Base-by-base conservation (phyloP, 2,797 vertebrate genomes). In the Sebastes itinus region DNA sequence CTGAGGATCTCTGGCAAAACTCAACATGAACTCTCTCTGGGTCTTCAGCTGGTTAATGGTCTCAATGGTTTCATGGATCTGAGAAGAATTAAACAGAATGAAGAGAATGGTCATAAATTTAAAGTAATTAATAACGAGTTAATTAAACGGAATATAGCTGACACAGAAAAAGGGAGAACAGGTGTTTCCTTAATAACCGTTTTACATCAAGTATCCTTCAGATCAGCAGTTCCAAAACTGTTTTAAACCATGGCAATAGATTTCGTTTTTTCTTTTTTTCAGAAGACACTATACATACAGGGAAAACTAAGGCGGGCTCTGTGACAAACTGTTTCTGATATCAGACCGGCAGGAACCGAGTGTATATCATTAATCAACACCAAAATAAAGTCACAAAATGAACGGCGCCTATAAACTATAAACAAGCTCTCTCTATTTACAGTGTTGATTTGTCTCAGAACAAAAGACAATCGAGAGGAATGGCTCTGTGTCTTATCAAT, bases 11-110 rank as follows among this genome's bases (percentile, higher is more conserved):
- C 98, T 96, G 92, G 99, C 99, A 85, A 99, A 99, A 93, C 97
- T 99, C 93, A 99, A 93, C 98, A 99, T 99, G 95, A 99, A 99
- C 94, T 99, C 99, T 12, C 99, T 95, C 95, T 99, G 99, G 61
- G 98, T 99, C 96, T 99, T 99, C 95, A 99, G 96, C 91, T 99
- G 98, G 95, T 99, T 99, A 87, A 99, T 99, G 84, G 99, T 99
- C 95, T 99, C 99, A 72, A 99, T 99, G 38, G 99, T 99, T 95
- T 99, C 99, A 30, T 99, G 99, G 85, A 99, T 99, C 98, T 99
- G 94, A 74, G 75, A 55, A 65, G 14, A 80, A 71, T 49, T 18
- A 79, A 70, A 61, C 8, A 84, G n/a, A 62, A 52, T 32, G 3
- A n/a, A 76, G 0, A n/a, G 16, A 71, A 22, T 1, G 4, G 4